Evolutionary conservation across 2,797 vertebrate genomes (phyloP), one percentile per base, ranked within the genome.

Genomic region (Sylvilagus floridanus): DNA sequence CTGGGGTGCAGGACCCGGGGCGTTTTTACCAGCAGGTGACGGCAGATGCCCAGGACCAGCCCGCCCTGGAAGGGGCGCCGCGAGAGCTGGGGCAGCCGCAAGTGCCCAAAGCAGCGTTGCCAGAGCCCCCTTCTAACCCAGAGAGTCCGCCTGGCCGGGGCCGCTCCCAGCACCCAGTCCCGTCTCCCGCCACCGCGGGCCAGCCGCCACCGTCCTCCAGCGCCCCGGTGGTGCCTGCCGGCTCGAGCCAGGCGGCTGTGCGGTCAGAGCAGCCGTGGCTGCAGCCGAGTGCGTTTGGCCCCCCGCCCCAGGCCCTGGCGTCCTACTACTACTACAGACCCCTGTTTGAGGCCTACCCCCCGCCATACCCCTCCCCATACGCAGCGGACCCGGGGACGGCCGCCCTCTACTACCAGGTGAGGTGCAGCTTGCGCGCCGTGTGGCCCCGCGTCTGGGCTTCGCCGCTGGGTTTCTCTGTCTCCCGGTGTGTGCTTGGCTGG

Each of bases 1-100:
- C 97, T 0, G 97, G 98, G 79, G 95, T 95, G 35, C 98, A 93
- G 98, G 98, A 99, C 97, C 96, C 97, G 24, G 98, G 98, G 94
- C 98, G 94, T 98, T 99, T 99, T 98, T 99, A 99, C 97, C 99
- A 99, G 97, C 99, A 99, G 99, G 99, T 99, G 96, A 99, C 98
- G 93, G 99, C 99, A 98, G 99, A 99, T 94, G 97, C 97, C 2
- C 99, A 99, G 96, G 98, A 98, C 94, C 99, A 98, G 68, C 88
- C 75, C 68, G 97, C 95, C 60, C 88, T 95, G 3, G 98, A 98
- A 47, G 97, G 94, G 24, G 98, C 97, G 63, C 96, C 91, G 2
- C 96, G 96, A 83, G 98, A 97, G 93, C 35, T 54, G 0, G 84
- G 79, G 54, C 90, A 96, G 50, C 92, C 85, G n/a, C 97, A 72